These are phyloP conservation scores for Clarias fuscus DNA, from an alignment of 2,797 vertebrate genomes.

Conservation along the genomic window DNA sequence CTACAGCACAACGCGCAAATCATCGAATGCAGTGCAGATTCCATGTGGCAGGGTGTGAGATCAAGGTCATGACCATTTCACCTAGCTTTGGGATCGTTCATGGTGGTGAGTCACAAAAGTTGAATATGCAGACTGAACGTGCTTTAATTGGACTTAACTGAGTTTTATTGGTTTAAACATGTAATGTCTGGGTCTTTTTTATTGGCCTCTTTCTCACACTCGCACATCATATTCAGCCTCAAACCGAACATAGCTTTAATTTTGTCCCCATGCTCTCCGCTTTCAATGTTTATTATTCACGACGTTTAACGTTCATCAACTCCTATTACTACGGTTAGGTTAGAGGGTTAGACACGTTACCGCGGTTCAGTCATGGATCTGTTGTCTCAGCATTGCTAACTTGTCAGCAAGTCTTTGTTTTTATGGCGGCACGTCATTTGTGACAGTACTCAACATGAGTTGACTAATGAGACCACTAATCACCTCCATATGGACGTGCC, in stretches of 20 bases:
- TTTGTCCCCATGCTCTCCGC: background rate
- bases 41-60: background rate
- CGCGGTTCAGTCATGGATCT: background rate
- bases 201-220: slow-evolving; percentile 38
- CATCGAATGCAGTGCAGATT: background rate
- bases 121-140: slow-evolving; percentile 21
- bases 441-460: slow-evolving; percentile 78
- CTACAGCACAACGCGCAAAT: background rate
- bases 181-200: slow-evolving; percentile 58
- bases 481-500: slow-evolving; percentile 76
- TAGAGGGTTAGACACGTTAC: background rate
- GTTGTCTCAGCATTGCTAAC: slow-evolving; percentile 69
- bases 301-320: background rate
- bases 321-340: background rate
- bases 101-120: slow-evolving; percentile 40
- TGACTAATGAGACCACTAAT: slow-evolving; percentile 80
- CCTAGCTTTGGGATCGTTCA: slow-evolving; percentile 26
- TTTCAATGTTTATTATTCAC: background rate
- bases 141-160: slow-evolving; percentile 42
- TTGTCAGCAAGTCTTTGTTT: slow-evolving; percentile 72
- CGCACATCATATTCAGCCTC: slow-evolving; percentile 37
- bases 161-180: slow-evolving; percentile 42
- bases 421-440: slow-evolving; percentile 79
- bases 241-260: background rate
- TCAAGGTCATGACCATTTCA: slow-evolving; percentile 25